Evolutionary conservation across 37 sponge, comb jelly and placozoan genomes (phyloP), one percentile per base, ranked within the genome.

Genomic region (Crambe crambe): DNA sequence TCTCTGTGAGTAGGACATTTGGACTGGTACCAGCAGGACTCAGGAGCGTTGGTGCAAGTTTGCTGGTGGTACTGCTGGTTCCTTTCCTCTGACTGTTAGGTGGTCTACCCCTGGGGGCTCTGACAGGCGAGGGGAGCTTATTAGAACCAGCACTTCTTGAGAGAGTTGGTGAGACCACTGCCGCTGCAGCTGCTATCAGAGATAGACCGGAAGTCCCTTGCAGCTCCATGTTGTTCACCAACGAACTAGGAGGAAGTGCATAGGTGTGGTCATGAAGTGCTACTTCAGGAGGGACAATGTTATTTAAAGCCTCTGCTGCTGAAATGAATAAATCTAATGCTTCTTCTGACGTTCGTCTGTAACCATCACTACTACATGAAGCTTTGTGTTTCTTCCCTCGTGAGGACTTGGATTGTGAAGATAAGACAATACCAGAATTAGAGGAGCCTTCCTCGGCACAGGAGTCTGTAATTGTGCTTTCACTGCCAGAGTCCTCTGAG

Each of bases 111-210:
- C 93, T 56, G 40, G 93, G 89, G 22, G 93, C 89, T 70, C 88
- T 76, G 31, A 88, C 89, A 8, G 93, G 88, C 5, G 73, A 38
- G 0, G 85, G 78, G 21, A 69, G 67, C 27, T 69, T 84, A 25
- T 73, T 58, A 17, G 69, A 32, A 25, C 81, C 69, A 2, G 79
- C 43, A 40, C 58, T 76, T 42, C 78, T 30, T 18, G 83, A 67
- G 26, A 92, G 68, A n/a, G 82, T 73, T 0, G 93, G 93, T 23
- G 93, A 92, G 0, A 92, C 93, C 26, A 92, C 93, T 59, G 93
- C 93, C 5, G 93, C 93, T 12, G 93, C 93, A 30, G 93, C 93
- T 23, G 93, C 93, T 60, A 92, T 92, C 17, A 92, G 89, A 29
- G 85, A 85, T 12, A 92, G 80, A 27, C 93, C 93, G 0, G 93